Percentiles rank a stretch among this genome's conserved stretches.
Conservation (phyloP, 2,888 invertebrate species). For the Leucania comma region DNA sequence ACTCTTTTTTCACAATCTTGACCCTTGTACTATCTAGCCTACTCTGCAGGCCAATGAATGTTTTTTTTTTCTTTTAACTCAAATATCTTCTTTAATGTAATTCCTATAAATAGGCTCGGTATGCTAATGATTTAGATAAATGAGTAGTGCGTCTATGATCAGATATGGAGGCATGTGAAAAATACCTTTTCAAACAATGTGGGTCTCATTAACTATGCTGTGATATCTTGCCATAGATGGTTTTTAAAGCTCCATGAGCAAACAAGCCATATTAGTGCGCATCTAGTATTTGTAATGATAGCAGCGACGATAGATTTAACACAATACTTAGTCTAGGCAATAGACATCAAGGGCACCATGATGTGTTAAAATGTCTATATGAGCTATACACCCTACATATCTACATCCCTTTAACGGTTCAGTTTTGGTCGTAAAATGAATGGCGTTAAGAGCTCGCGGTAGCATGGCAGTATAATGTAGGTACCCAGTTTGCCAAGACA, state of each 20-base stretch:
- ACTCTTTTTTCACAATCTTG: not conserved
- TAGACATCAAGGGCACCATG: not conserved
- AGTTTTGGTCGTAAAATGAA: too few species aligned
- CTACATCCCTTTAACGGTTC: too few species aligned
- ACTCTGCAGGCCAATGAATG: not conserved
- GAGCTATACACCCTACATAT: too few species aligned
- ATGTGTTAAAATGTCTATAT: too few species aligned
- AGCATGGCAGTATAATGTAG: not conserved
- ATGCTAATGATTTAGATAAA: constrained; percentile 8
- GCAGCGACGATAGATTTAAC: not conserved
- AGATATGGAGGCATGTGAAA: constrained; percentile 10
- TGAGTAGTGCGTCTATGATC: not conserved
- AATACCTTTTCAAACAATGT: constrained; percentile 23
- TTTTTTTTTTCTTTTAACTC: constrained; percentile 18
- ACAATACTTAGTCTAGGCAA: not conserved
- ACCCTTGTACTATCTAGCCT: not conserved
- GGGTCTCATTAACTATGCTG: constrained; percentile 30
- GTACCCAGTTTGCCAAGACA: constrained; percentile 2
- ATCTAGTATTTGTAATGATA: not conserved
- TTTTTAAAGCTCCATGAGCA: not conserved
- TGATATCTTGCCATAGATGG: constrained; percentile 14
- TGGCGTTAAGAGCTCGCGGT: too few species aligned
- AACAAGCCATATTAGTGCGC: constrained; percentile 7
- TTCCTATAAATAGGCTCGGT: constrained; percentile 4
- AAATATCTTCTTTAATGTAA: not conserved